Conservation (phyloP, 2,888 invertebrate genomes). For the Ashinkailepas kermadecensis region DNA sequence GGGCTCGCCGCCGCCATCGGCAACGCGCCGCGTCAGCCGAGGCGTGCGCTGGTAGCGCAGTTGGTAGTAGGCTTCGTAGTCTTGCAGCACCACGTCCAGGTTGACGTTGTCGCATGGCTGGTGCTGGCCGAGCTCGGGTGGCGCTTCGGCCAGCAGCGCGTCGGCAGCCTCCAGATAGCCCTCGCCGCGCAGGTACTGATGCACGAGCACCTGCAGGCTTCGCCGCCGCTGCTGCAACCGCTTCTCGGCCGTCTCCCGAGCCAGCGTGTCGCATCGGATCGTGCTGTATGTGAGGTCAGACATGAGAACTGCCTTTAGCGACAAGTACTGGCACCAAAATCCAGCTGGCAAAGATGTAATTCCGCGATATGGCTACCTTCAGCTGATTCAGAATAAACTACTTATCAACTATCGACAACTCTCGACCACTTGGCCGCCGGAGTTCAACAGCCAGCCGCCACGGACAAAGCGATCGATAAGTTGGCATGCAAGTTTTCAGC, state of each 20-base stretch:
- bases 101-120: constrained; percentile 86
- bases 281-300: not conserved
- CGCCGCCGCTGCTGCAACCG: constrained; percentile 30
- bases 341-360: not conserved
- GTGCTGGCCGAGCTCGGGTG: constrained; percentile 60
- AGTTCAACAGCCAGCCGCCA: not conserved
- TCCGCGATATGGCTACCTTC: no score
- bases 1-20: not conserved
- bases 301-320: not conserved
- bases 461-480: not conserved
- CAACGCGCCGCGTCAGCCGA: constrained; percentile 59
- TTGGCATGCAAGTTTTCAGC: not conserved
- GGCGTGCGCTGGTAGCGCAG: constrained; percentile 80
- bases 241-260: constrained; percentile 28
- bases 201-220: constrained; percentile 40
- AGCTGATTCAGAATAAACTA: not conserved
- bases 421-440: not conserved
- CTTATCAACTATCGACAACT: not conserved
- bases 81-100: constrained; percentile 75
- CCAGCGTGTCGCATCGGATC: not conserved
- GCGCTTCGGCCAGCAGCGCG: constrained; percentile 53
- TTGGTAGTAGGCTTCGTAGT: constrained; percentile 78
- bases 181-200: constrained; percentile 44
- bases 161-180: constrained; percentile 44
- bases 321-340: not conserved